Evolutionary conservation across 1,140 invertebrate species (phyloP), one percentile per base, ranked within the genome.

Genomic region (Ctenoplectra terminalis): DNA sequence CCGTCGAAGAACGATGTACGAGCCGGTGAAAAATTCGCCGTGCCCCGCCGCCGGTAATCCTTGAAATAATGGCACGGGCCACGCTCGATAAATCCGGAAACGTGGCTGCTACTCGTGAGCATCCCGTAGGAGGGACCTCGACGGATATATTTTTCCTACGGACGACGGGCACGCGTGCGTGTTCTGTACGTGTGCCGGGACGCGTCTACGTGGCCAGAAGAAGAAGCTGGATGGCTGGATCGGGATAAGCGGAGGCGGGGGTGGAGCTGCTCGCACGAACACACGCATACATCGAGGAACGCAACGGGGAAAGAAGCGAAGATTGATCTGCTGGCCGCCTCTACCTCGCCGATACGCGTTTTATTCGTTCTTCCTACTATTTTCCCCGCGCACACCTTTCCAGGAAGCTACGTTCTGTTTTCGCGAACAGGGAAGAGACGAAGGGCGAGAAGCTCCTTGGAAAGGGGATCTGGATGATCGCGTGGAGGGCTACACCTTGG

Each of bases 311-410:
- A 88, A 91, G 88, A 88, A 90, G 84, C 85, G 87, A 92, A 92
- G 92, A 92, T 92, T 92, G 91, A 92, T 92, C 90, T 91, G 91
- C 90, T 82, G 88, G 84, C 83, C 83, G 84, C 88, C 86, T n/a
- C n/a, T 88, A 88, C 82, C 88, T 88, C 87, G 31, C 67, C 88
- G 87, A 90, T 90, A 91, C 90, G 90, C 87, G 85, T 90, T 92
- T 91, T 90, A 91, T 91, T 91, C 88, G 85, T 91, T 91, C 86
- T 82, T 88, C 82, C 87, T 81, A 82, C 86, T 85, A 69, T 78
- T 82, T 23, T 70, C 29, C 23, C 56, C 31, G 17, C 20, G 66
- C 52, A n/a, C 70, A 23, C 43, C 74, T 46, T 70, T n/a, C n/a
- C n/a, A n/a, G n/a, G n/a, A n/a, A n/a, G n/a, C n/a, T n/a, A n/a